Conservation (phyloP, 2,113 vertebrate genomes). For the Rhabdomys dilectus region DNA sequence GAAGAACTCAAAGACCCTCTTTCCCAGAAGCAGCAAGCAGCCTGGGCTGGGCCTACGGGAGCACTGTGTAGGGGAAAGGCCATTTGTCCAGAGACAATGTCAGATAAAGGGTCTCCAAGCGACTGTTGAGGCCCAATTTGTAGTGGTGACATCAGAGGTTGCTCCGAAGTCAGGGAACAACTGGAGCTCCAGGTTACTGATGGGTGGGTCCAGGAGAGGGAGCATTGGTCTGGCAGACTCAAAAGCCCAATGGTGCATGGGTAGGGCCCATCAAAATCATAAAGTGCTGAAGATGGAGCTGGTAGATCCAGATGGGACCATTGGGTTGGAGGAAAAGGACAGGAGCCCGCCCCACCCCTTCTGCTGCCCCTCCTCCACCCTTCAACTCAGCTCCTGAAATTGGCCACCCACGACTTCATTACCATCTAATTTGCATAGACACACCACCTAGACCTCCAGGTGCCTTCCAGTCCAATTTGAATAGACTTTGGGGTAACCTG, state of each 20-base stretch:
- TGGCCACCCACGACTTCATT: constrained; percentile 44
- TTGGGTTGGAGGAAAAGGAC: constrained; percentile 93
- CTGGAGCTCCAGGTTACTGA: too few species aligned
- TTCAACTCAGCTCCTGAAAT: neutral
- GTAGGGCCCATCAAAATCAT: constrained; percentile 98
- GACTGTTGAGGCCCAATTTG: too few species aligned
- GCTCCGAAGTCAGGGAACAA: too few species aligned
- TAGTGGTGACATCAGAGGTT: too few species aligned
- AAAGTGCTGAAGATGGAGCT: constrained; percentile 95
- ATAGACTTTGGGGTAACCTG: neutral
- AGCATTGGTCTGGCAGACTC: too few species aligned
- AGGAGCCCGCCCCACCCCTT: constrained; percentile 88
- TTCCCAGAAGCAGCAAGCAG: constrained; percentile 94
- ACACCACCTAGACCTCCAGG: constrained; percentile 39
- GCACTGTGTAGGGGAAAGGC: constrained; percentile 85
- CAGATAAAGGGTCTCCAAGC: too few species aligned
- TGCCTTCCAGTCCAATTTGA: neutral
- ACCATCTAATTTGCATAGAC: constrained; percentile 70
- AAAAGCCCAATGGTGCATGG: constrained; percentile 87
- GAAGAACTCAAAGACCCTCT: constrained; percentile 92
- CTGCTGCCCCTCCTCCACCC: constrained; percentile 71
- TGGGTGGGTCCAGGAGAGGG: too few species aligned
- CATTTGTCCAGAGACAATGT: constrained; percentile 92
- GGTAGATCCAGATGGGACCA: constrained; percentile 96
- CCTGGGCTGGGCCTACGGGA: constrained; percentile 91